Evolutionary conservation across 1,140 invertebrate genomes (phyloP).

Genomic region (Lordiphosa stackelbergi): DNA sequence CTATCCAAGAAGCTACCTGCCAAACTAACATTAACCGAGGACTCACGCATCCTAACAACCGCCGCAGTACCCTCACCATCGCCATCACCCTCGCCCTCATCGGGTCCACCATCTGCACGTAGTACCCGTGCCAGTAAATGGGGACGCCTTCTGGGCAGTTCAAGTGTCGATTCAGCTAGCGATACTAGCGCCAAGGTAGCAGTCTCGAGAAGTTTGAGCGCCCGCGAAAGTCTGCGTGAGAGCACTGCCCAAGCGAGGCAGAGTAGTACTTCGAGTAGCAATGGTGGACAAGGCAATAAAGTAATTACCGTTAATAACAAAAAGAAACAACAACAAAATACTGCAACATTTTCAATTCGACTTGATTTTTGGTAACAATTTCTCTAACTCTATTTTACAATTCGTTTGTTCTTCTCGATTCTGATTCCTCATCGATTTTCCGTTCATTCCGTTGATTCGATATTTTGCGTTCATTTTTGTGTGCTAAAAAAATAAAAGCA

Average conservation of each 20-base stretch:
- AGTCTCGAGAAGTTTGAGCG: slow-evolving; percentile 84
- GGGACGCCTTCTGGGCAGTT: slow-evolving; percentile 87
- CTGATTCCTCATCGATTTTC: slow-evolving; percentile 14
- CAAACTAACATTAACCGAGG: slow-evolving; percentile 77
- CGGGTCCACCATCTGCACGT: slow-evolving; percentile 77
- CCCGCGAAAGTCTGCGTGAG: slow-evolving; percentile 81
- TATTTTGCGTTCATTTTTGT: slow-evolving; percentile 50
- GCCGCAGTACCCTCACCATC: slow-evolving; percentile 79
- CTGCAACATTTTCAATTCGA: slow-evolving; percentile 22
- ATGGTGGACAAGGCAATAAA: slow-evolving; percentile 82
- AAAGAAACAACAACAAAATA: slow-evolving; percentile 6
- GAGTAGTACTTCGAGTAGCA: slow-evolving; percentile 78
- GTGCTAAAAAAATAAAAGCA: slow-evolving; percentile 52
- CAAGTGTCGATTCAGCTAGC: slow-evolving; percentile 82
- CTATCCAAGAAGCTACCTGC: slow-evolving; percentile 76
- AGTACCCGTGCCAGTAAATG: slow-evolving; percentile 83
- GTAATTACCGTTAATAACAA: slow-evolving; percentile 74
- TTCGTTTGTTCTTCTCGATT: slow-evolving; percentile 56
- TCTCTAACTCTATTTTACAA: slow-evolving; percentile 28
- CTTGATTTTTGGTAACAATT: slow-evolving; percentile 19
- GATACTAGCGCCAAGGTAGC: slow-evolving; percentile 78
- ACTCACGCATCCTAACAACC: slow-evolving; percentile 77
- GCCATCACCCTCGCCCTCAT: slow-evolving; percentile 80
- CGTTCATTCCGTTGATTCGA: slow-evolving; percentile 19
- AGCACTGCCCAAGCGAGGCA: slow-evolving; percentile 78